Evolutionary conservation across 2,888 invertebrate genomes (phyloP), one percentile per base, ranked within the genome.

Genomic region (Stramonita haemastoma): DNA sequence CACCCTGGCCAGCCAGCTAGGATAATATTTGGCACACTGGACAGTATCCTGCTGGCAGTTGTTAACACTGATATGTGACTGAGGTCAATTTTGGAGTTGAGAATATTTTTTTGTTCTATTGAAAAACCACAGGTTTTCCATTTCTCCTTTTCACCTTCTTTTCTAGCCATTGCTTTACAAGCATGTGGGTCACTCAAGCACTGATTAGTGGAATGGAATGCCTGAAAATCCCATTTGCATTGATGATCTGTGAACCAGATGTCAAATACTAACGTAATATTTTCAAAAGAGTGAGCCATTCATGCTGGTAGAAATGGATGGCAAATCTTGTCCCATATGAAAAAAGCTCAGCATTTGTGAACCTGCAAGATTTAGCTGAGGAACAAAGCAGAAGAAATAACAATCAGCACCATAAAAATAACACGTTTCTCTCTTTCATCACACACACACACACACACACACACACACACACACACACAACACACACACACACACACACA

Each of bases 161-260:
- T 46, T 46, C 8, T 46, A 46, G 46, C 46, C 46, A 5, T 46
- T 46, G 26, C 8, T 22, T 56, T 56, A 57, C 57, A 15, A 19
- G 84, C 5, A 29, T 85, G 86, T 34, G 26, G 46, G 46, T 73
- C 73, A 46, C 46, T 73, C 46, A 36, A 87, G 73, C 73, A 36
- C 89, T 83, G 85, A 89, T 89, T 89, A 89, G 85, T 84, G 84
- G 85, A 22, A 32, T 73, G n/a, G 56, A 85, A 85, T 84, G 89
- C 77, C 85, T 77, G 85, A 70, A 70, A 56, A 73, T 85, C 85
- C 85, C 89, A 70, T 89, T 88, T 66, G 36, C 89, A 89, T 73
- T 56, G 56, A 8, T 85, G 85, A 84, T 85, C 84, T 84, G 84
- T 84, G 89, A 60, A 26, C 89, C 56, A 34, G 0, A 1, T 46